Base-by-base conservation (phyloP, 2,113 vertebrate genomes). In the Leptobrachium leishanense region DNA sequence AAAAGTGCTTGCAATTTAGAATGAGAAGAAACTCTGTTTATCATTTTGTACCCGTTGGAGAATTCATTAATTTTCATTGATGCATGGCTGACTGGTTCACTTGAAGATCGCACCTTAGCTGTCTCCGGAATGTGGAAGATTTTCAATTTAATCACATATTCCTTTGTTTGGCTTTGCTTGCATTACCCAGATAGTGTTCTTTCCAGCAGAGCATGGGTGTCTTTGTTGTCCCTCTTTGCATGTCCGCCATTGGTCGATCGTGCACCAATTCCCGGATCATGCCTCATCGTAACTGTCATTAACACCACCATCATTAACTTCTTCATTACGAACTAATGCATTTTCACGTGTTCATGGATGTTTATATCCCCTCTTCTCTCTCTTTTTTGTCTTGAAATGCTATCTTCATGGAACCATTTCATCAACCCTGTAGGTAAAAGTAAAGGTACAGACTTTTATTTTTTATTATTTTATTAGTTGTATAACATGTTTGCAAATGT, bases 321-420 rank as follows among this genome's bases (percentile, higher is more conserved):
- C 7, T 65, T 62, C 42, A 65, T 68, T 59, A 50, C 53, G 41
- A 64, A 44, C 70, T 79, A 82, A 71, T 85, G 72, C 88, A 88
- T 90, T 90, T 89, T 87, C 91, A 89, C 89, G 87, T 89, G 85
- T 82, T 91, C 91, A 94, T 89, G 84, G 91, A 90, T 94, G 90
- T 96, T 95, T 95, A 88, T 84, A 87, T 93, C 95, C 91, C 97
- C 94, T 95, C 91, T 94, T 91, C 74, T 42, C 62, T 41, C 57
- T 73, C 69, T 94, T 90, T 91, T 90, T 89, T 90, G 90, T 94
- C 91, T 92, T 96, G 93, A 92, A 95, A 94, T 92, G 94, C 95
- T 96, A 95, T 94, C 96, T 95, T 95, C 95, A 95, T 96, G 97
- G 97, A 96, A 92, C 89, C 96, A 99, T 98, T 96, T 92, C 96